These are phyloP conservation scores for Meloidogyne hapla DNA, from an alignment of 1,140 invertebrate species.

Conservation along the genomic window DNA sequence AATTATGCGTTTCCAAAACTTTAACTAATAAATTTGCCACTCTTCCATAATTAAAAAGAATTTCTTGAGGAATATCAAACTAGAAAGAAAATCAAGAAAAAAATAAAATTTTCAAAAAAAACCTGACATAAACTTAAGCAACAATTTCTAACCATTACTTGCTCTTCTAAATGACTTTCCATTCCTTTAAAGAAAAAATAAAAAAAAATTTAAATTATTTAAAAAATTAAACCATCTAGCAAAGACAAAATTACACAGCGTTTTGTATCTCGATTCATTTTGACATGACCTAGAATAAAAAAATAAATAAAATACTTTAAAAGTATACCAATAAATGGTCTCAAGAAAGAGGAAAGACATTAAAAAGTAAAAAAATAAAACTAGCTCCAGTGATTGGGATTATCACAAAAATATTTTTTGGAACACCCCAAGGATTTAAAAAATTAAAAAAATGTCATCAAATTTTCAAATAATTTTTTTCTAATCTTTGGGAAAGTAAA, in stretches of 20 bases:
- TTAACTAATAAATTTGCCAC: constrained; percentile 80
- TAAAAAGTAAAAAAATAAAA: no score
- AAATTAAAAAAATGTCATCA: no score
- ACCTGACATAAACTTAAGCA: constrained; percentile 27
- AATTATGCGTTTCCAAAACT: constrained; percentile 77
- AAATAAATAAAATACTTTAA: not conserved
- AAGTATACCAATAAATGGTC: no score
- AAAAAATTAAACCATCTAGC: constrained; percentile 40
- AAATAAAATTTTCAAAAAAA: not conserved
- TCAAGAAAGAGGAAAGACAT: no score
- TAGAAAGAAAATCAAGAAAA: constrained; percentile 64
- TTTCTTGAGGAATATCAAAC: constrained; percentile 88
- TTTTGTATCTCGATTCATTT: constrained; percentile 57
- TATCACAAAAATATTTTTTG: no score
- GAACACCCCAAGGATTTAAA: no score
- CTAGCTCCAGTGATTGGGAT: no score
- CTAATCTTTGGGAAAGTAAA: no score
- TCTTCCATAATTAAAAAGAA: constrained; percentile 87
- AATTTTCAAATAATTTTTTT: no score
- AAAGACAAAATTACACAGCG: constrained; percentile 42
- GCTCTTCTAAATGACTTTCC: constrained; percentile 50
- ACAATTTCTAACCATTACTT: constrained; percentile 38
- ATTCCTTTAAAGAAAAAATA: constrained; percentile 34
- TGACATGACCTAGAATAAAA: constrained; percentile 38
- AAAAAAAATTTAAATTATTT: constrained; percentile 24